phyloP scores from a whole-genome alignment of 2,113 vertebrate species.

The Cyphomyrus plagiostoma region DNA sequence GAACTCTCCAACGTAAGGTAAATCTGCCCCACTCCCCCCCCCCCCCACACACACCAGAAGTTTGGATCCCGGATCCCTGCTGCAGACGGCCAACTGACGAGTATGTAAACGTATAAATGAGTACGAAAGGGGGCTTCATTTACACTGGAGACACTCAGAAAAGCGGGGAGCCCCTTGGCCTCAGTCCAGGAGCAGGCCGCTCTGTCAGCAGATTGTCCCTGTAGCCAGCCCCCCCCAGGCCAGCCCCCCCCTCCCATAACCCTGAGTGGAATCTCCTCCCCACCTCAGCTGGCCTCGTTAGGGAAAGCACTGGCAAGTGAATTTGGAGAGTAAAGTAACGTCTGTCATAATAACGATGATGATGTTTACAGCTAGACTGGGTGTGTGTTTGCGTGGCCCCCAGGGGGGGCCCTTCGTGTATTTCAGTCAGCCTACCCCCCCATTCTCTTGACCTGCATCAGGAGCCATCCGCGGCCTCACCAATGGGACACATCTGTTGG shows the following conservation, averaged over 20 bases:
- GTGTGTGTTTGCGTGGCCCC: background rate
- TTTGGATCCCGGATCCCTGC: background rate
- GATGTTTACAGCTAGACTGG: background rate
- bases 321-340: background rate
- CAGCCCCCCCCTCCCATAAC: background rate
- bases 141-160: background rate
- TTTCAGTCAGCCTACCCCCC: background rate
- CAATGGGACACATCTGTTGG: background rate
- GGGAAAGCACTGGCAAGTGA: background rate
- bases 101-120: background rate
- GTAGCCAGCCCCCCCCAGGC: background rate
- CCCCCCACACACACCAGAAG: background rate
- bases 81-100: background rate
- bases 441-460: background rate
- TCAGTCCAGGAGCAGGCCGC: background rate
- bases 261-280: background rate
- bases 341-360: background rate
- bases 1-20: background rate
- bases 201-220: conserved; percentile 1
- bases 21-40: background rate
- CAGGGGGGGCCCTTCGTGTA: background rate
- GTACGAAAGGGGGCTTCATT: background rate
- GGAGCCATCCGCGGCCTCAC: background rate
- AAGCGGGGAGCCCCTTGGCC: background rate
- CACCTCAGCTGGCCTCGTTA: background rate